Base-by-base conservation (phyloP, 2,797 vertebrate genomes). In the Chrysocyon brachyurus region DNA sequence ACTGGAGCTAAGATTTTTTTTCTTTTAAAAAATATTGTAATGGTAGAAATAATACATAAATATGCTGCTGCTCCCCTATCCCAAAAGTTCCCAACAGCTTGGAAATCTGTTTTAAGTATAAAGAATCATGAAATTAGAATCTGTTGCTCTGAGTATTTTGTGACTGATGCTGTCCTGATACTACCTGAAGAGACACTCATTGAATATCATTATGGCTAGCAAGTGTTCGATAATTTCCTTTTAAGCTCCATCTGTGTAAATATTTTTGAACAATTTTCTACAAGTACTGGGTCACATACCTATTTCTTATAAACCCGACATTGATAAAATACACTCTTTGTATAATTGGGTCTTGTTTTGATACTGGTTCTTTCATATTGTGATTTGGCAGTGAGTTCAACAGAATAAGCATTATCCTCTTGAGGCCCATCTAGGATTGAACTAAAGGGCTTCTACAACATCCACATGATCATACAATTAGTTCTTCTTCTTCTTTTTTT, bases 261-360 rank as follows among this genome's bases (percentile, higher is more conserved):
- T 97, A 94, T 95, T 97, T 97, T 97, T 97, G 86, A 96, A 91
- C 84, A 92, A 70, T 96, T 97, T 97, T 61, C 66, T 49, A 81
- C 81, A 96, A 95, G 72, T 93, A 87, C 72, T 83, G 66, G 84
- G 89, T 77, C 63, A 93, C 82, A 89, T 89, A 90, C 90, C 90
- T 97, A 88, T 92, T 95, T 96, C 54, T 97, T 90, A 95, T 28
- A 97, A 96, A 92, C 31, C 87, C 7, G 46, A 57, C 86, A 70
- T 84, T 97, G 94, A 85, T 92, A 93, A 97, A 97, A 95, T 90
- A 86, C 12, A 64, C 94, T 95, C 77, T 96, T 91, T 96, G 63
- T 98, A 24, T 97, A 94, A 96, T 89, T 97, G 96, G 68, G 89
- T 88, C 90, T 97, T 96, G 77, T 97, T 97, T 97, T 97, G 96